These are phyloP conservation scores for Butorides virescens DNA, from an alignment of 2,113 vertebrate genomes.

Conservation along the genomic window DNA sequence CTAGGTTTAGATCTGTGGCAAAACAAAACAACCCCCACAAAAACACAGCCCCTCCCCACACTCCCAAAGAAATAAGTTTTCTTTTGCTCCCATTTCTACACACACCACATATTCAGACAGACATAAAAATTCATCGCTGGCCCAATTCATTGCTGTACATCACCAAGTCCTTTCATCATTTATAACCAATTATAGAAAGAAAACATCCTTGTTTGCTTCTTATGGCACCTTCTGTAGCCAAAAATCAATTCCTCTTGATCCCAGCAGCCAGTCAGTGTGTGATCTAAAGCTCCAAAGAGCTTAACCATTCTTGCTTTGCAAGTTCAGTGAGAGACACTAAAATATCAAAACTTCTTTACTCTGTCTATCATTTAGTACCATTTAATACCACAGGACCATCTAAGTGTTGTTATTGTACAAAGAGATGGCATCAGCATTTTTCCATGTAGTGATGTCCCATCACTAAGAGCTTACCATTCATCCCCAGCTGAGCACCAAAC, in stretches of 20 bases:
- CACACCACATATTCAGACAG: background rate
- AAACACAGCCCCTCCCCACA: background rate
- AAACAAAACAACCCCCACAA: background rate
- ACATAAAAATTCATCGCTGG: background rate
- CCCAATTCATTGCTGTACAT: background rate
- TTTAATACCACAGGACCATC: background rate
- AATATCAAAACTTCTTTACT: constrained; percentile 12
- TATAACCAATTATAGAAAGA: background rate
- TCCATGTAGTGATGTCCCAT: background rate
- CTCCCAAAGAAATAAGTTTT: background rate
- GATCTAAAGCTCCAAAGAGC: background rate
- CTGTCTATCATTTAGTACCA: background rate
- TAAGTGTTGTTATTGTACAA: background rate
- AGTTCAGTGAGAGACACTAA: background rate
- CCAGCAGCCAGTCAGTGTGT: background rate
- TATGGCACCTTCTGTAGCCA: background rate
- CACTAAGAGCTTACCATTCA: background rate
- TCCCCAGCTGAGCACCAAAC: background rate
- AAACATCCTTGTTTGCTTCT: background rate
- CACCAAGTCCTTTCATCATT: background rate
- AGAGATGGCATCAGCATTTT: background rate
- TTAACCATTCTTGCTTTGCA: background rate
- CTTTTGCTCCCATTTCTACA: background rate
- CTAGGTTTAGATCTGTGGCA: background rate
- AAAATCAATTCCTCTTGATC: constrained; percentile 40